Percentiles rank a stretch among this genome's conserved stretches.
Evolutionary conservation across 1,140 invertebrate species (phyloP).

Genomic region (Spodoptera frugiperda): DNA sequence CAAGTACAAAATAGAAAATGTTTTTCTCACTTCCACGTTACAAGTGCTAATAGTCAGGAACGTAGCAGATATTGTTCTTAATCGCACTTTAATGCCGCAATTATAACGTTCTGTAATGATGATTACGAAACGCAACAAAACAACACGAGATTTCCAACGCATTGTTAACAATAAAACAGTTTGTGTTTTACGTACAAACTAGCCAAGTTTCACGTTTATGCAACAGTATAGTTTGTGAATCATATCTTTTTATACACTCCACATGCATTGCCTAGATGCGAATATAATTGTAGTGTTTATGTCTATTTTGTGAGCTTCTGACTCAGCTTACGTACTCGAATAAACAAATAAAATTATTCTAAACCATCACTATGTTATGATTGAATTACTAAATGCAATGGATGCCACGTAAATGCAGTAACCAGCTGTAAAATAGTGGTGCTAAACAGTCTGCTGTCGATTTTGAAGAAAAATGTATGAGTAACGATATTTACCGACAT

Average conservation of each 20-base stretch:
- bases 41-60: conserved; percentile 1
- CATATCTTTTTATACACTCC: conserved; percentile 29
- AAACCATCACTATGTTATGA: neutral
- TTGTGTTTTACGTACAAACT: neutral
- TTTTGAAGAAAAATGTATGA: conserved; percentile 9
- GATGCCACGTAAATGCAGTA: conserved; percentile 3
- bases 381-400: conserved; percentile 23
- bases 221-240: conserved; percentile 38
- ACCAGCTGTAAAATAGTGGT: neutral
- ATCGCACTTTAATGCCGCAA: conserved; percentile 43
- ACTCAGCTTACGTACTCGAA: neutral
- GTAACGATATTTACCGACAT: conserved; percentile 3
- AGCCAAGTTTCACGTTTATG: conserved; percentile 37
- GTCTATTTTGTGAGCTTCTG: conserved; percentile 33
- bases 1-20: too few relatives aligned
- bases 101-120: conserved; percentile 17
- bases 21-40: neutral
- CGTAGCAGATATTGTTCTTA: conserved; percentile 23
- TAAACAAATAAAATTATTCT: conserved; percentile 9
- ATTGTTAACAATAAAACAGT: conserved; percentile 31
- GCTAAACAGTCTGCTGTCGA: conserved; percentile 16
- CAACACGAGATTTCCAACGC: conserved; percentile 23
- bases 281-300: conserved; percentile 35
- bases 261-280: conserved; percentile 12
- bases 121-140: conserved; percentile 30